Conservation (phyloP, 2,888 invertebrate genomes). For the Coenonympha glycerion region DNA sequence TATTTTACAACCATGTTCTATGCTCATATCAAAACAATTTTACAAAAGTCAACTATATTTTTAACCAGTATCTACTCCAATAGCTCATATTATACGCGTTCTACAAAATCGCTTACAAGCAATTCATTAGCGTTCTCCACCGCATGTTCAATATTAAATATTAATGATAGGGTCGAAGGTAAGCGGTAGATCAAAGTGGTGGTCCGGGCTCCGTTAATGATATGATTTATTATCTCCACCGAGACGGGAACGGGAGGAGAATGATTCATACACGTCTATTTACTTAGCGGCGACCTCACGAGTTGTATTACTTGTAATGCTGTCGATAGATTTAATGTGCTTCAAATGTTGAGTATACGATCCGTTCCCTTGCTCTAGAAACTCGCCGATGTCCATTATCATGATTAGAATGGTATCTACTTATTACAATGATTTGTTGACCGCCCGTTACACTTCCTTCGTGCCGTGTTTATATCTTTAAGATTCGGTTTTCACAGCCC, state of each 20-base stretch:
- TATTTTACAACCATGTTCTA: no score
- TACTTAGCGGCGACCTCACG: slow-evolving; percentile 44
- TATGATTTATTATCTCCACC: slow-evolving; percentile 33
- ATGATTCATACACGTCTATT: slow-evolving; percentile 42
- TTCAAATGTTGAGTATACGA: slow-evolving; percentile 10
- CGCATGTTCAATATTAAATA: slow-evolving; percentile 51
- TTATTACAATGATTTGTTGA: slow-evolving; percentile 9
- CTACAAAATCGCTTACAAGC: slow-evolving; percentile 31
- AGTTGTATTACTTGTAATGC: slow-evolving; percentile 22
- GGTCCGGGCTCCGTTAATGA: slow-evolving; percentile 36
- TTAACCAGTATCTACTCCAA: not conserved
- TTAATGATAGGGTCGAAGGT: slow-evolving; percentile 69
- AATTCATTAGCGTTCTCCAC: slow-evolving; percentile 57
- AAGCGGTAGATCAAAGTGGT: slow-evolving; percentile 64
- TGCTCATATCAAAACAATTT: no score
- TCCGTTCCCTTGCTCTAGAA: slow-evolving; percentile 3
- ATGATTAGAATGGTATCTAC: slow-evolving; percentile 9
- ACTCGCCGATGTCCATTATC: slow-evolving; percentile 3
- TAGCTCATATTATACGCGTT: slow-evolving; percentile 10
- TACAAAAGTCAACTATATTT: slow-evolving; percentile 2
- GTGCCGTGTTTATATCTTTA: not conserved
- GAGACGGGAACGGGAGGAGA: slow-evolving; percentile 28
- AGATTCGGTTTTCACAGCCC: no score
- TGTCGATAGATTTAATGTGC: slow-evolving; percentile 10
- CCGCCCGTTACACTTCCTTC: not conserved